These are phyloP conservation scores for Dioctria linearis DNA, from an alignment of 2,888 invertebrate species.

Conservation along the genomic window DNA sequence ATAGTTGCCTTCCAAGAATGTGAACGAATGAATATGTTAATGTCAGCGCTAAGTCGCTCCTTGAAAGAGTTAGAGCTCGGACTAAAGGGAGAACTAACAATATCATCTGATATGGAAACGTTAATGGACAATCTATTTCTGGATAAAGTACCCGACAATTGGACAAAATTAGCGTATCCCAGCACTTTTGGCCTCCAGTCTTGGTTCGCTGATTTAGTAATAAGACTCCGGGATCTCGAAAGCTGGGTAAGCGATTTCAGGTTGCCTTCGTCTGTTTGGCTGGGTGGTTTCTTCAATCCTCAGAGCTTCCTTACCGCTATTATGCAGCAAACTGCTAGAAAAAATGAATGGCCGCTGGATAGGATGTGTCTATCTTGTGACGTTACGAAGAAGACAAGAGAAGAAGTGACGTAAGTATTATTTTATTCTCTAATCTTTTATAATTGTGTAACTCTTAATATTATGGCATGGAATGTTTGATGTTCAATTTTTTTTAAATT, in stretches of 20 bases:
- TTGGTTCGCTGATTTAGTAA: slow-evolving; percentile 90
- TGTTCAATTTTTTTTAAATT: too few species aligned
- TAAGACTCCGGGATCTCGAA: slow-evolving; percentile 85
- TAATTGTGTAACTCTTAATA: too few species aligned
- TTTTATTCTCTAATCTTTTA: too few species aligned
- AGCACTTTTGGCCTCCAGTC: slow-evolving; percentile 85
- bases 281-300: slow-evolving; percentile 96
- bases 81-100: slow-evolving; percentile 93
- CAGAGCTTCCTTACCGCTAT: slow-evolving; percentile 97
- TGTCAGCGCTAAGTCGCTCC: slow-evolving; percentile 85
- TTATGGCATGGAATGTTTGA: too few species aligned
- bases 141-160: slow-evolving; percentile 89
- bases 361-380: slow-evolving; percentile 96
- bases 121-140: slow-evolving; percentile 88
- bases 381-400: slow-evolving; percentile 89
- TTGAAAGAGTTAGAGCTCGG: slow-evolving; percentile 90
- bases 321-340: slow-evolving; percentile 97
- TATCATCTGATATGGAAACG: slow-evolving; percentile 92
- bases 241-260: slow-evolving; percentile 92
- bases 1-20: slow-evolving; percentile 95
- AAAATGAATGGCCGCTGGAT: slow-evolving; percentile 96
- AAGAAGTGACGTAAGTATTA: slow-evolving; percentile 81
- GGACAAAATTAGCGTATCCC: slow-evolving; percentile 91
- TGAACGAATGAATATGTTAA: slow-evolving; percentile 93
- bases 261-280: slow-evolving; percentile 91